Conservation (phyloP, 1,140 invertebrate genomes). For the Notospermus geniculatus region DNA sequence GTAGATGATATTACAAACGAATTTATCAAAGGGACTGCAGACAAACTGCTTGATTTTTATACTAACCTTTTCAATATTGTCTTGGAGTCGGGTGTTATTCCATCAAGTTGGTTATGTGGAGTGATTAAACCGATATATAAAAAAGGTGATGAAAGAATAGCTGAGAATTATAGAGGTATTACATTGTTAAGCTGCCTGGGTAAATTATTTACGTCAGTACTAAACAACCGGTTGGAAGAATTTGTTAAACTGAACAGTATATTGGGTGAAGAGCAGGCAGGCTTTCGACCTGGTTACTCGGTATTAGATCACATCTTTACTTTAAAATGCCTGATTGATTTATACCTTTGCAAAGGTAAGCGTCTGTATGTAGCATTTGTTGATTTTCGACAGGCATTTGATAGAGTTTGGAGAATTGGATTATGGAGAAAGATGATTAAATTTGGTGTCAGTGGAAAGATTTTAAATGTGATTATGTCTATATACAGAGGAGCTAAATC, state of each 20-base stretch:
- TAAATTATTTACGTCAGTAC: not conserved
- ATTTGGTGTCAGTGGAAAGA: conserved; percentile 20
- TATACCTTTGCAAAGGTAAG: not conserved
- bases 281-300: conserved; percentile 25
- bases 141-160: not conserved
- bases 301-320: conserved; percentile 25
- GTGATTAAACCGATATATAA: not conserved
- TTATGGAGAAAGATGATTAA: conserved; percentile 19
- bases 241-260: not conserved
- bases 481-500: conserved; percentile 19
- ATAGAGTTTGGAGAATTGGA: not conserved
- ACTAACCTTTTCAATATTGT: not conserved
- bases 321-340: conserved; percentile 16
- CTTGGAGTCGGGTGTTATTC: not conserved
- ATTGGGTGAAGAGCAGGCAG: conserved; percentile 20
- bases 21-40: not conserved
- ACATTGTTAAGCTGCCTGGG: not conserved
- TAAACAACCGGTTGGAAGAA: not conserved
- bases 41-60: not conserved
- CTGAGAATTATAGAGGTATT: not conserved
- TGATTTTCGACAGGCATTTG: conserved; percentile 26
- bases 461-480: conserved; percentile 16
- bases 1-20: not conserved
- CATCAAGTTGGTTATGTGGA: not conserved
- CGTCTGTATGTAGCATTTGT: conserved; percentile 23